Base-by-base conservation (phyloP, 2,113 vertebrate species). In the Leptobrachium leishanense region DNA sequence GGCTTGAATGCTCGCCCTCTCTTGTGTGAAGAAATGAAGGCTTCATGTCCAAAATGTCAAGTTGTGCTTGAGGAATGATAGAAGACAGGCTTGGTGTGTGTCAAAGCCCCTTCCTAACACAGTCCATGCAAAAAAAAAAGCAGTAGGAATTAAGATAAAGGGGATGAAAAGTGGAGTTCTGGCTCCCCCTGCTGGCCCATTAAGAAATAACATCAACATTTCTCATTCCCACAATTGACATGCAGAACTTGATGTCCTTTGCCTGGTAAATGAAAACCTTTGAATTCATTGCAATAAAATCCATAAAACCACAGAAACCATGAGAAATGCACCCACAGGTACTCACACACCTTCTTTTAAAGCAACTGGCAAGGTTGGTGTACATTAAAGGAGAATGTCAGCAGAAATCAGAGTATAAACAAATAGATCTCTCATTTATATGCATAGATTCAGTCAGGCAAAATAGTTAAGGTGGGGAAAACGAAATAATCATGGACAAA, bases 131-230 rank as follows among this genome's bases (percentile, higher is more conserved):
- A 74, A 54, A 13, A 68, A 31, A 31, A 31, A 3, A 59, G 11
- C 10, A 39, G 40, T 5, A n/a, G 39, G 68, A 69, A 69, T 41
- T 68, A 13, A 20, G n/a, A 46, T 67, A 12, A 8, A 8, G 46
- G 4, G 66, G 1, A 39, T 83, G 82, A 82, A 83, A 63, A 85
- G 81, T 92, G 84, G 92, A 92, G 86, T 83, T 86, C 82, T 88
- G 82, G 79, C 89, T 85, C 89, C 92, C 90, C 89, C 92, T 92
- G 85, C 89, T 86, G 92, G 80, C 82, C 4, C 0, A 41, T 63
- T 68, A 3, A 5, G 2, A 74, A 46, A 80, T 10, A 63, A 6
- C 40, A 3, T 8, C 41, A 73, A 43, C 53, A 72, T 73, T 59
- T 40, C 2, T 46, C 6, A 75, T 39, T 41, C 2, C 5, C n/a